A percentile compares a stretch with the other conserved stretches of the same genome.
phyloP scores from a whole-genome alignment of 2,113 vertebrate genomes.

The Pavo muticus region DNA sequence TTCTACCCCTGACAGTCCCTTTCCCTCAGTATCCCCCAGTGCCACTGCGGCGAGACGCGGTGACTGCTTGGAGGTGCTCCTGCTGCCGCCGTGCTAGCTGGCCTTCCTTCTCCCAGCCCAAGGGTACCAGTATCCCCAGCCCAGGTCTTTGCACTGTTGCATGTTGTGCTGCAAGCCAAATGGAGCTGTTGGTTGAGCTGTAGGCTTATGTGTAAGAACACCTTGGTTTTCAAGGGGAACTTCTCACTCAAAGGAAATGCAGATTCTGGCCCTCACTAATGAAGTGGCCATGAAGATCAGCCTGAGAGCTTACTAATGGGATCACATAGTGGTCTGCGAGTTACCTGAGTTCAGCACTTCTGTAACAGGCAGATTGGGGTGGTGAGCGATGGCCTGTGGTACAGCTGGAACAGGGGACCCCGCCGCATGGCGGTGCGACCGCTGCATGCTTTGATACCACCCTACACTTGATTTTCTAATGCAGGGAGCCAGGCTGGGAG shows the following conservation, averaged over 20 bases:
- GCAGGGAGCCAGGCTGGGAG: slow-evolving; percentile 55
- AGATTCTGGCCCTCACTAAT: slow-evolving; percentile 11
- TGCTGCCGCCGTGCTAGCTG: slow-evolving; percentile 76
- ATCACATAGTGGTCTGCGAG: neutral
- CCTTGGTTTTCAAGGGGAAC: slow-evolving; percentile 17
- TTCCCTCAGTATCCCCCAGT: slow-evolving; percentile 67
- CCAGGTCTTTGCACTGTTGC: slow-evolving; percentile 77
- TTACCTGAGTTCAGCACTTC: neutral
- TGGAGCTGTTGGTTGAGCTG: slow-evolving; percentile 29
- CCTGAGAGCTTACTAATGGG: slow-evolving; percentile 14
- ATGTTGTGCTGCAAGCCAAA: slow-evolving; percentile 78
- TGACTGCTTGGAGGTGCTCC: slow-evolving; percentile 76
- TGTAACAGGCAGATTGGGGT: slow-evolving; percentile 3
- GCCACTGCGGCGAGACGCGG: slow-evolving; percentile 67
- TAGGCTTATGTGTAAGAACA: slow-evolving; percentile 22
- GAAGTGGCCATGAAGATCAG: slow-evolving; percentile 5
- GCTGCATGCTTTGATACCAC: slow-evolving; percentile 47
- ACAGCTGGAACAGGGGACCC: slow-evolving; percentile 20
- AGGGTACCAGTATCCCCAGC: slow-evolving; percentile 59
- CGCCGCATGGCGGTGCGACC: neutral
- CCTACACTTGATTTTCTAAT: slow-evolving; percentile 1
- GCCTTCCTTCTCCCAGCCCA: slow-evolving; percentile 71
- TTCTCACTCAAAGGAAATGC: neutral
- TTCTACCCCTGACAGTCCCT: slow-evolving; percentile 62
- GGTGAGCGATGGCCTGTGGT: neutral